Conservation (phyloP, 1,140 invertebrate species). For the Penaeus indicus region DNA sequence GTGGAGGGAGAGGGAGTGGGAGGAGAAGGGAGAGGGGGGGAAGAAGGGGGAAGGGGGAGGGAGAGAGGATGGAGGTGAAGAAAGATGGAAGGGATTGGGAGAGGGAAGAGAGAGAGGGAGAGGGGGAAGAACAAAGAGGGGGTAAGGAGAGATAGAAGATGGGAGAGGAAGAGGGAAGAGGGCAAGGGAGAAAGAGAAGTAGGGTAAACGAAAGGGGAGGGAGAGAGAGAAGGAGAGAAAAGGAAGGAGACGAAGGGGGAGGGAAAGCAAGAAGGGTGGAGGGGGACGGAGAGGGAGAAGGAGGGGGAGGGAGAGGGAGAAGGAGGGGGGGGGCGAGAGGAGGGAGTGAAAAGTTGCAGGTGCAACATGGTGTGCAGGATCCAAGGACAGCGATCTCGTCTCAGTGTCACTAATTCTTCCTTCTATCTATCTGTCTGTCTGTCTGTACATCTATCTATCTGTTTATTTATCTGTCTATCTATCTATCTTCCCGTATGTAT, state of each 20-base stretch:
- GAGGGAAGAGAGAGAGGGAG: neutral
- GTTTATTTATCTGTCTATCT: no score
- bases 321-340: constrained; percentile 3
- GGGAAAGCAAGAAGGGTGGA: neutral
- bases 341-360: neutral
- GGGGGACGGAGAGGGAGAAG: neutral
- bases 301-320: constrained; percentile 16
- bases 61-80: neutral
- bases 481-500: no score
- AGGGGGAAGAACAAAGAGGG: neutral
- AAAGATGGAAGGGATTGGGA: neutral
- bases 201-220: neutral
- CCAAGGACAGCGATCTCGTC: no score
- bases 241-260: constrained; percentile 4
- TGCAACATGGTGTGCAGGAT: no score
- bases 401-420: no score
- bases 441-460: no score
- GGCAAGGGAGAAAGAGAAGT: neutral
- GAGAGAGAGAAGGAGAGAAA: neutral
- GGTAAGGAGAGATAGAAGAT: neutral
- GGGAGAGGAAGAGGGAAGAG: neutral
- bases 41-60: neutral
- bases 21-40: neutral
- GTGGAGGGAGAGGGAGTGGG: neutral
- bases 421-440: no score